Base-by-base conservation (phyloP, 1,140 invertebrate genomes). In the Physella acuta region DNA sequence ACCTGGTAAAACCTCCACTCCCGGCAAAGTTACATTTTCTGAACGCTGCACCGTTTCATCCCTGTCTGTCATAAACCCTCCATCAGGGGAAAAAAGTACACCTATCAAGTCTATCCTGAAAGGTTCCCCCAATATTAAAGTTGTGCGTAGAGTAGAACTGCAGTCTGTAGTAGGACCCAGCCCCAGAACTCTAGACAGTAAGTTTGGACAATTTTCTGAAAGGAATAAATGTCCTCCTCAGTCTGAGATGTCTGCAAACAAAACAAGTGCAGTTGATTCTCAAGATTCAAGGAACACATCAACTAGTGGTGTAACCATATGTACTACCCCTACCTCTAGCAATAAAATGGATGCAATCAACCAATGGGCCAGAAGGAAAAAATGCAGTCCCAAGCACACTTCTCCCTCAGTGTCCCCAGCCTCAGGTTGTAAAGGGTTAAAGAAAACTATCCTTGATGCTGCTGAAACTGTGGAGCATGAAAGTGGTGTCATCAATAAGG, bases 71-170 rank as follows among this genome's bases (percentile, higher is more conserved):
- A 58, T 52, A 26, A 5, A 39, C 24, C 65, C 65, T 39, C 52
- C 55, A 2, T 58, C 52, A 56, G 8, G 28, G 3, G 63, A 65
- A n/a, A 65, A 2, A 33, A 37, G 34, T 8, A 58, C 65, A 26
- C 65, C 65, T 16, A 28, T n/a, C 11, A 67, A 67, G 36, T 67
- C 65, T 39, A 67, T 67, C 28, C 34, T 67, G 14, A 67, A 67
- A 34, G 20, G 31, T 33, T 67, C 55, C 14, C 65, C 65, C 3
- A 2, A 24, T n/a, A 24, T 58, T 20, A 44, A 44, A 44, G 20
- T 4, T 24, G 28, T 16, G 16, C 16, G 44, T 3, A 49, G 49
- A 3, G 33, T 65, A 17, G 26, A 63, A 28, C 60, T 44, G 20
- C 60, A 63, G 20, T 24, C 60, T 37, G 37, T 44, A 11, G 3